phyloP scores from a whole-genome alignment of 2,797 vertebrate genomes.

The Cetoscarus ocellatus region DNA sequence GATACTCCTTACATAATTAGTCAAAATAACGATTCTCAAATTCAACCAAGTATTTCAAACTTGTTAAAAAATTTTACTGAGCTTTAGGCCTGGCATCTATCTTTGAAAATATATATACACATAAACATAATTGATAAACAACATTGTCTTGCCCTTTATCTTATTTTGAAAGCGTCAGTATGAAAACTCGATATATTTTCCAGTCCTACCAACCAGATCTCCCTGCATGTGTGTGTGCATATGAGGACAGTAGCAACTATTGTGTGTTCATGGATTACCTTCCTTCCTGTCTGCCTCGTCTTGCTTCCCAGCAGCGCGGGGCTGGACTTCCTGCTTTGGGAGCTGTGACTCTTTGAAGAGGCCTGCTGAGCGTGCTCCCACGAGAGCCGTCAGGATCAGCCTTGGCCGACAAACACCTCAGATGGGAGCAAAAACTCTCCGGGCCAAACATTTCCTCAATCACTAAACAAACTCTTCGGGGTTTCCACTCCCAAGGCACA shows the following conservation, averaged over 20 bases:
- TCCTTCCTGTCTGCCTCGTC: conserved; percentile 81
- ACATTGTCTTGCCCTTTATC: no score
- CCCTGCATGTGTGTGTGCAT: conserved; percentile 25
- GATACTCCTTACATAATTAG: no score
- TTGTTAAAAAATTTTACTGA: no score
- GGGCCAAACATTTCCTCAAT: conserved; percentile 76
- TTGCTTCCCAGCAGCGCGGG: conserved; percentile 76
- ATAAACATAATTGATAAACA: no score
- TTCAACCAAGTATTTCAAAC: no score
- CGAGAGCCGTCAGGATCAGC: conserved; percentile 75
- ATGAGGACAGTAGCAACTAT: conserved; percentile 58
- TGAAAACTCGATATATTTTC: no score
- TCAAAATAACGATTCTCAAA: no score
- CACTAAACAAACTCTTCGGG: conserved; percentile 55
- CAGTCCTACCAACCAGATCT: conserved; percentile 16
- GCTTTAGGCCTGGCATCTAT: no score
- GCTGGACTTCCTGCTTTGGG: conserved; percentile 85
- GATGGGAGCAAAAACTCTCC: conserved; percentile 54
- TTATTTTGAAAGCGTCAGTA: no score
- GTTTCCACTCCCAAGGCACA: conserved; percentile 42
- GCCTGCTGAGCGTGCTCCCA: conserved; percentile 68
- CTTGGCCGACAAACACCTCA: conserved; percentile 76
- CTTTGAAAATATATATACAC: no score
- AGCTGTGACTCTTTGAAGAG: conserved; percentile 80
- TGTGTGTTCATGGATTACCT: conserved; percentile 83